phyloP scores from a whole-genome alignment of 2,797 vertebrate species.

The Limosa lapponica region DNA sequence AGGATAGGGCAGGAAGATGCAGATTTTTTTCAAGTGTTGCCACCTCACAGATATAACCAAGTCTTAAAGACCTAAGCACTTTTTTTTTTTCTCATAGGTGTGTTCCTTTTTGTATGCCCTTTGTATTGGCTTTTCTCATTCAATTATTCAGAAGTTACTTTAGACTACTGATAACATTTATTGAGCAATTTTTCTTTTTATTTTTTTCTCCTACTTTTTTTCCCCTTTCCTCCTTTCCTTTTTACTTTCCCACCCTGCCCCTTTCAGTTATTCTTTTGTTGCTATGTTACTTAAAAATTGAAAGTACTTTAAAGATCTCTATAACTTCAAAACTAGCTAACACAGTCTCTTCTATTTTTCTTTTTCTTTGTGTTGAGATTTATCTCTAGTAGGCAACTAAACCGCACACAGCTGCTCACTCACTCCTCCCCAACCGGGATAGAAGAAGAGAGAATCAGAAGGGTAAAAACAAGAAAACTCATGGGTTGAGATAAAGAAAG shows the following conservation, averaged over 20 bases:
- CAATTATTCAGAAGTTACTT: not conserved
- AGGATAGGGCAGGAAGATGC: not conserved
- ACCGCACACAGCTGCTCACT: not conserved
- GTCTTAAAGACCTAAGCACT: not conserved
- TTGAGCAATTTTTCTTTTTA: not conserved
- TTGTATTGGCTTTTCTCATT: not conserved
- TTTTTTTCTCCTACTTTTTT: not conserved
- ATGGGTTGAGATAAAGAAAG: not conserved
- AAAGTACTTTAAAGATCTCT: not conserved
- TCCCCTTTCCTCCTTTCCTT: not conserved
- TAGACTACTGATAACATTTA: not conserved
- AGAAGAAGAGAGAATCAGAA: not conserved
- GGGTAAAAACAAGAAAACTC: too few species aligned
- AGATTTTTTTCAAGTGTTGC: not conserved
- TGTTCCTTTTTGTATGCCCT: not conserved
- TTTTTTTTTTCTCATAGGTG: not conserved
- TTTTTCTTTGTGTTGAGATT: not conserved
- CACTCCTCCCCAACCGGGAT: too few species aligned
- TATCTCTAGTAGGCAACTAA: not conserved
- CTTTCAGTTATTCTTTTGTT: not conserved
- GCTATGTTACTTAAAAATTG: not conserved
- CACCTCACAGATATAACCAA: not conserved
- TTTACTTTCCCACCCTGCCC: rapidly evolving
- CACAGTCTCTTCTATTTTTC: not conserved
- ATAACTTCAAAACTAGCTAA: not conserved